These are phyloP conservation scores for Gyps fulvus DNA, from an alignment of 2,113 vertebrate species.

Conservation along the genomic window DNA sequence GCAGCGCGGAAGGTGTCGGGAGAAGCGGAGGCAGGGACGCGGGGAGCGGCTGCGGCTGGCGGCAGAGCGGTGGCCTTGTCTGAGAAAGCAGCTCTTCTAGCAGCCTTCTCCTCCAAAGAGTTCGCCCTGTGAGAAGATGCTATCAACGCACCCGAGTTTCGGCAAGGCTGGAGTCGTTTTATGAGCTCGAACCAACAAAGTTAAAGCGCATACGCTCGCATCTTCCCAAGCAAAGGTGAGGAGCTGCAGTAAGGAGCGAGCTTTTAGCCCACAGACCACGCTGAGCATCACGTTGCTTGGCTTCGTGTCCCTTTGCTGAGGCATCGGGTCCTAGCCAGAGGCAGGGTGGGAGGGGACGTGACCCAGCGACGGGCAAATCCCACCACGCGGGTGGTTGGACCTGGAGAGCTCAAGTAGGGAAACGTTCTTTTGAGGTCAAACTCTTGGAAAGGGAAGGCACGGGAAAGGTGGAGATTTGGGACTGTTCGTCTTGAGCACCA, in stretches of 20 bases:
- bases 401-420: background rate
- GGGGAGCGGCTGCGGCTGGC: background rate
- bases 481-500: background rate
- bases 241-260: background rate
- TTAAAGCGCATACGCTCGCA: rapidly evolving
- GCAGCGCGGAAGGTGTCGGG: background rate
- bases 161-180: rapidly evolving
- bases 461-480: background rate
- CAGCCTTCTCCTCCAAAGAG: background rate
- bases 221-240: background rate
- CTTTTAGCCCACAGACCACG: background rate
- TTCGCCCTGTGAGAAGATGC: background rate
- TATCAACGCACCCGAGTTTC: rapidly evolving
- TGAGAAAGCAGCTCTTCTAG: rapidly evolving
- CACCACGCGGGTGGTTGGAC: background rate
- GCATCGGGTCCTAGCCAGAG: rapidly evolving
- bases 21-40: background rate
- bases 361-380: background rate
- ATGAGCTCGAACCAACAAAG: background rate
- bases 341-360: background rate
- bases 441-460: background rate
- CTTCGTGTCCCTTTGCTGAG: rapidly evolving
- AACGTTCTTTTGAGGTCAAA: background rate
- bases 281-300: rapidly evolving
- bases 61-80: background rate